These are phyloP conservation scores for Myotis davidii DNA, from an alignment of 2,113 vertebrate genomes.

Conservation along the genomic window DNA sequence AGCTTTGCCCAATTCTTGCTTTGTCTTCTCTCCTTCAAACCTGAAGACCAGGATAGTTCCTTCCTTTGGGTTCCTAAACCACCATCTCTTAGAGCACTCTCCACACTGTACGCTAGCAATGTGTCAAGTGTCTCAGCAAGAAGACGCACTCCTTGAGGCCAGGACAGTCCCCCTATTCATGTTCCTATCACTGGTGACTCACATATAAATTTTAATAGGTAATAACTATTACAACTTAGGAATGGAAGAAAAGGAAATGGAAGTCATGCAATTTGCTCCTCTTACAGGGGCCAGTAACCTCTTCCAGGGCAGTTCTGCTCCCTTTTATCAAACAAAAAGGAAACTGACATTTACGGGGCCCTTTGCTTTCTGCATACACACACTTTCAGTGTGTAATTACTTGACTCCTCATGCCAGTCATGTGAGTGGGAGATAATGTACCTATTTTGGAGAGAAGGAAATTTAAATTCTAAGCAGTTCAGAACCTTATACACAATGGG, in stretches of 20 bases:
- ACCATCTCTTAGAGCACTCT: not conserved
- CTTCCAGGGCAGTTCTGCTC: not conserved
- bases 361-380: not conserved
- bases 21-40: not conserved
- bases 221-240: not conserved
- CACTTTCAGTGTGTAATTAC: not conserved
- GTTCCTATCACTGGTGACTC: not conserved
- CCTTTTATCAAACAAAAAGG: not conserved
- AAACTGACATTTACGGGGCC: not conserved
- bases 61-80: not conserved
- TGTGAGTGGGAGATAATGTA: not conserved
- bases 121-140: not conserved
- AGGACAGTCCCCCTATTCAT: not conserved
- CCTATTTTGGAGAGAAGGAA: not conserved
- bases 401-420: not conserved
- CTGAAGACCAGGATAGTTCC: not conserved
- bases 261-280: not conserved
- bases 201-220: not conserved
- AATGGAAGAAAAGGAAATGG: not conserved
- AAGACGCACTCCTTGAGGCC: not conserved
- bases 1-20: not conserved
- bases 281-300: not conserved
- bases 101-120: not conserved
- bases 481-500: not conserved
- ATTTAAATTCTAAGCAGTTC: not conserved